These are phyloP conservation scores for Crocallis elinguaria DNA, from an alignment of 2,888 invertebrate species.

Conservation along the genomic window DNA sequence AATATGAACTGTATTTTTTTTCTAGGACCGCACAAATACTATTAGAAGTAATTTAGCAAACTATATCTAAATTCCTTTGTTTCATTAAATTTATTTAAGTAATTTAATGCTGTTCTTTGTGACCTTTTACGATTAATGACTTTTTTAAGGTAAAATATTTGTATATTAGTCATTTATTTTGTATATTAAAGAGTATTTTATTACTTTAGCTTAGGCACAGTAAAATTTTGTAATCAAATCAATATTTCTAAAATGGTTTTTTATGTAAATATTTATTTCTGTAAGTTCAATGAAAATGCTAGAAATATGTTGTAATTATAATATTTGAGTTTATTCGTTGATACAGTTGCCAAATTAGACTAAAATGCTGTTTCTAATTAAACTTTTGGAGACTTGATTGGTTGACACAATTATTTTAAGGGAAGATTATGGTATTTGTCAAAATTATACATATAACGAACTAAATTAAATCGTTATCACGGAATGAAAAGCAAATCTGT, in stretches of 20 bases:
- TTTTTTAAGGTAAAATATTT: too few relatives aligned
- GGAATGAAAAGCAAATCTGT: too few relatives aligned
- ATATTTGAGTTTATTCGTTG: not conserved
- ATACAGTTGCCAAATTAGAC: constrained; percentile 10
- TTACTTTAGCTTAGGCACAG: constrained; percentile 18
- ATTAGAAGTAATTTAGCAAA: constrained; percentile 43
- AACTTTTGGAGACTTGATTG: constrained; percentile 3
- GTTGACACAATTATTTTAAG: not conserved
- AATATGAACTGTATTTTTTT: not conserved
- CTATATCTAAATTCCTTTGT: constrained; percentile 21
- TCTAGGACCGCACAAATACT: constrained; percentile 27
- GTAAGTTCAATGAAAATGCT: not conserved
- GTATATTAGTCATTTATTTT: constrained; percentile 1
- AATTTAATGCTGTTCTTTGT: constrained; percentile 14
- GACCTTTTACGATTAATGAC: constrained; percentile 14
- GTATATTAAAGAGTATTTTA: not conserved
- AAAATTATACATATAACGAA: too few relatives aligned
- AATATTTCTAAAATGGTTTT: not conserved
- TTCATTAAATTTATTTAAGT: not conserved
- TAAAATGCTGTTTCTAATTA: not conserved
- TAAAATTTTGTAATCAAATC: not conserved
- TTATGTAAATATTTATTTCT: not conserved
- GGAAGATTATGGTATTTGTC: too few relatives aligned
- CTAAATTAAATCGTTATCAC: too few relatives aligned
- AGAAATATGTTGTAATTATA: not conserved